Evolutionary conservation across 23 tunicate species (phyloP), one percentile per base, ranked within the genome.

Genomic region (Trididemnum miniatum): DNA sequence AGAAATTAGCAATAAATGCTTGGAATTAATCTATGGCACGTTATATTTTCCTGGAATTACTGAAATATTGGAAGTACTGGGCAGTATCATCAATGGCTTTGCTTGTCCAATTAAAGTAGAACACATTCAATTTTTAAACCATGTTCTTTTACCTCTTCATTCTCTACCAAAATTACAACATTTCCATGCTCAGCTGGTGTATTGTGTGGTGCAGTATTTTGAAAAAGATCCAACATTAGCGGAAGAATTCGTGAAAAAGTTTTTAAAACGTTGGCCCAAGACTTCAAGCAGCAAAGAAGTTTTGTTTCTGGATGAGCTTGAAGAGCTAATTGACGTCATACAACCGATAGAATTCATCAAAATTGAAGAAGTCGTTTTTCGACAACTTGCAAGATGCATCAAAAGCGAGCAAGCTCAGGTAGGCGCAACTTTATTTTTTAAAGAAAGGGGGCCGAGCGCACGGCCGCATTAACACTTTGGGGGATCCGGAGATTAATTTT

Each of bases 81-180:
- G 99, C 1, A 89, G 95, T 76, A 86, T 95, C n/a, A 95, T 95
- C 32, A 95, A 89, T 63, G 99, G 99, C 38, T 95, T 78, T 50
- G 88, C 83, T 0, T 64, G 81, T 35, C 99, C 99, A 25, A 36
- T 89, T 4, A 95, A 95, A 57, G 82, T 65, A 23, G 95, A 95
- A 72, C 99, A 95, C 66, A 65, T 72, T 0, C 80, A 78, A 37
- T 95, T 95, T 82, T 78, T 95, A 36, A 35, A 34, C 35, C 79
- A 86, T 31, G 62, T 95, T 22, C 31, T 95, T 39, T 39, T 95
- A 2, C 99, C 99, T 1, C 78, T 95, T 20, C 99, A 95, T 65
- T 67, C 85, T 1, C 44, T 84, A 4, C 78, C 82, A 77, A 67
- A 85, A 31, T 60, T 89, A 30, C 69, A 71, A 23, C 65, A 77